Evolutionary conservation across 2,797 vertebrate species (phyloP).

Genomic region (Tinamus major): DNA sequence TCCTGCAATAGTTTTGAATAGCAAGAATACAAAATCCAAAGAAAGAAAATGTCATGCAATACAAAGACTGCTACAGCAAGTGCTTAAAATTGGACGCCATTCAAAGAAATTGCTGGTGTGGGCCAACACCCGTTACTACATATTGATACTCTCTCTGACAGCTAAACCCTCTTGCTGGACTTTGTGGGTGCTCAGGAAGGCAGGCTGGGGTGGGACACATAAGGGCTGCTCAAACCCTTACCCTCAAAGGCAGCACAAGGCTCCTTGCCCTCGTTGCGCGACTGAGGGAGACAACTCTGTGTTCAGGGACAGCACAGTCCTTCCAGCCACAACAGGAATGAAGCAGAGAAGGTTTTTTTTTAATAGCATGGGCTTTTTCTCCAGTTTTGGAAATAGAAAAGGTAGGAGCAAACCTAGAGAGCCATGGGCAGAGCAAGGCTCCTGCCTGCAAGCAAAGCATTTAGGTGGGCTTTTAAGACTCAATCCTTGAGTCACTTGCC

Average conservation of each 20-base stretch:
- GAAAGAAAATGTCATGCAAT: not conserved
- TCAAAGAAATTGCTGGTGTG: not conserved
- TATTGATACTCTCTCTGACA: not conserved
- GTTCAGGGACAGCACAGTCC: not conserved
- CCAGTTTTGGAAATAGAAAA: not conserved
- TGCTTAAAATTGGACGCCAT: not conserved
- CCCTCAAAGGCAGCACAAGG: not conserved
- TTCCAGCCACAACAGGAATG: not conserved
- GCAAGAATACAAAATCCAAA: not conserved
- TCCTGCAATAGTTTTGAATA: not conserved
- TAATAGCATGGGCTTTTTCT: not conserved
- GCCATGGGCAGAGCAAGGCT: fast-evolving
- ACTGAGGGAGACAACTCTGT: too few relatives aligned
- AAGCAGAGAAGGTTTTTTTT: not conserved
- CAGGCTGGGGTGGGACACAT: not conserved
- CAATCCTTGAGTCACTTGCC: not conserved
- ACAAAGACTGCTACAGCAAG: not conserved
- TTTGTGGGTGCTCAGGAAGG: not conserved
- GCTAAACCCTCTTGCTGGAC: not conserved
- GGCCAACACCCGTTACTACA: not conserved
- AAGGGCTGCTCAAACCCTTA: too few relatives aligned
- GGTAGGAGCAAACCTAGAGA: not conserved
- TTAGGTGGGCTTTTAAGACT: not conserved
- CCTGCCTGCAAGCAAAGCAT: not conserved
- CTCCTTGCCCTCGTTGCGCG: too few relatives aligned